phyloP scores from a whole-genome alignment of 2,888 invertebrate species.

The Tinea trinotella region DNA sequence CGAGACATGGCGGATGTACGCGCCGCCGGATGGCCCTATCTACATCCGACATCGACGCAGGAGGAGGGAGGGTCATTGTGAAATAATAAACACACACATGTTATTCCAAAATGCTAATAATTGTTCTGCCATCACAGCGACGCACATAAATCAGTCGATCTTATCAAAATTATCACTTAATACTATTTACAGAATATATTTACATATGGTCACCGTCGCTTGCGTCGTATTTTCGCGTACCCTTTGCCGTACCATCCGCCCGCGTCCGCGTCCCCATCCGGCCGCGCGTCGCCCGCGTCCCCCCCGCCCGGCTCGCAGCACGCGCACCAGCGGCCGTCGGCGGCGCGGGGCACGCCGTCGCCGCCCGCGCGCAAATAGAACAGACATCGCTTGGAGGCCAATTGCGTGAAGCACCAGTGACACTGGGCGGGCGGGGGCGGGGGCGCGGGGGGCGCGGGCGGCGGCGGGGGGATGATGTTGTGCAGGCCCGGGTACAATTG shows the following conservation, averaged over 20 bases:
- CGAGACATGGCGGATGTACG: slow-evolving; percentile 19
- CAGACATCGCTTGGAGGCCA: slow-evolving; percentile 47
- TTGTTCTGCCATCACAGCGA: background rate
- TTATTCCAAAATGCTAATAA: background rate
- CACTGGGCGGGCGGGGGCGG: slow-evolving; percentile 47
- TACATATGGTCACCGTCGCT: slow-evolving; percentile 3
- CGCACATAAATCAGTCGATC: background rate
- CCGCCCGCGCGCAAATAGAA: slow-evolving; percentile 51
- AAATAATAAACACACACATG: background rate
- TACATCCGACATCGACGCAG: slow-evolving; percentile 21
- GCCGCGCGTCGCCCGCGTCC: slow-evolving; percentile 79
- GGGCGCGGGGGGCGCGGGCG: slow-evolving; percentile 30
- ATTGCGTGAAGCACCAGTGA: slow-evolving; percentile 34
- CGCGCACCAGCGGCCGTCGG: slow-evolving; percentile 74
- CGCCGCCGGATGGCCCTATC: slow-evolving; percentile 23
- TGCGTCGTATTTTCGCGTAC: background rate
- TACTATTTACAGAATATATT: background rate
- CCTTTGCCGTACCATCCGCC: slow-evolving; percentile 17
- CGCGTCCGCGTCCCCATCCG: slow-evolving; percentile 66
- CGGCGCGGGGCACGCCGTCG: slow-evolving; percentile 38
- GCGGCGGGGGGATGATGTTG: slow-evolving; percentile 65
- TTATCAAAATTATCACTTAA: background rate
- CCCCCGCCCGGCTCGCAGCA: slow-evolving; percentile 62
- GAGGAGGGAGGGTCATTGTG: background rate
- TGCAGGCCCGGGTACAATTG: slow-evolving; percentile 73